These are phyloP conservation scores for Chelidonichthys spinosus DNA, from an alignment of 2,797 vertebrate genomes.

Conservation along the genomic window DNA sequence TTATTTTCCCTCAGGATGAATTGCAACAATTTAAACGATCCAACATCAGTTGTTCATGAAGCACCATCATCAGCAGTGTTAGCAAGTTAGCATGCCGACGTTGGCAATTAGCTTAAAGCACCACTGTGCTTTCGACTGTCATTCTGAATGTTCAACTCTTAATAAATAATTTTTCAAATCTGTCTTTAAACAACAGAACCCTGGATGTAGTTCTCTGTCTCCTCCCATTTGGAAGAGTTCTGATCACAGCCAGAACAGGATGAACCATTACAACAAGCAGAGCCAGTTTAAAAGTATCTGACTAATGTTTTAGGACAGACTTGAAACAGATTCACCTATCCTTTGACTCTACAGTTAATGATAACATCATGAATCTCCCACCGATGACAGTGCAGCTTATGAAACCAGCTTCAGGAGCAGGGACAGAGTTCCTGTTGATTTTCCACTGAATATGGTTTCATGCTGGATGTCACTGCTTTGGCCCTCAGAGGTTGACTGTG, in stretches of 20 bases:
- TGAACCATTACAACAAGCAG: neutral
- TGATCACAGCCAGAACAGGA: neutral
- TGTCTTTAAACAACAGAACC: no score
- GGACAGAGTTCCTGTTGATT: neutral
- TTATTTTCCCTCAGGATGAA: no score
- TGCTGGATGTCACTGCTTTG: constrained; percentile 54
- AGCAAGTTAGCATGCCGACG: no score
- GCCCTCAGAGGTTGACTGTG: constrained; percentile 86
- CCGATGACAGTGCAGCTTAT: neutral
- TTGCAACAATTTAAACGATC: no score
- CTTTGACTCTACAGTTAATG: neutral
- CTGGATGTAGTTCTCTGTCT: no score
- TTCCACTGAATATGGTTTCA: constrained; percentile 17
- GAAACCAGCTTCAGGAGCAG: constrained; percentile 1
- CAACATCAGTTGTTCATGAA: no score
- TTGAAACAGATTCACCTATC: neutral
- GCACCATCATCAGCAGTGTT: no score
- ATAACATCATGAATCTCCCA: neutral
- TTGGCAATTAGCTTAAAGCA: no score
- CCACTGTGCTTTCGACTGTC: no score
- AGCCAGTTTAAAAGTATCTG: neutral
- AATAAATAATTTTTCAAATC: no score
- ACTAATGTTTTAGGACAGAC: neutral
- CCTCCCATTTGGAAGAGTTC: no score
- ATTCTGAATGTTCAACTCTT: no score